phyloP scores from a whole-genome alignment of 1,140 invertebrate species.

The Drosophila pallidifrons region DNA sequence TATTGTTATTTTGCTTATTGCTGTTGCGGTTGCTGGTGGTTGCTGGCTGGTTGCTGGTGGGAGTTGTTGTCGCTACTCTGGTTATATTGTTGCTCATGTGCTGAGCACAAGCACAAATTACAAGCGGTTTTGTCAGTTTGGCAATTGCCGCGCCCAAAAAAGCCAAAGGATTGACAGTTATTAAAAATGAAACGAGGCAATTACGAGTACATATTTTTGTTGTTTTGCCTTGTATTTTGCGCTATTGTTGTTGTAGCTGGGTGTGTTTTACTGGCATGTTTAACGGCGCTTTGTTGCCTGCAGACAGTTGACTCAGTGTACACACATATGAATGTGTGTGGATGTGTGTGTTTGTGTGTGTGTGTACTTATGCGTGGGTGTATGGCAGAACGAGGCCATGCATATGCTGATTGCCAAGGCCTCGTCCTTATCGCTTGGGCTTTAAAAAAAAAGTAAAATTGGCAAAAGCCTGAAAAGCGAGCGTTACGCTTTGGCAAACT shows the following conservation, averaged over 20 bases:
- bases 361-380: slow-evolving; percentile 9
- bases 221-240: slow-evolving; percentile 9
- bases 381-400: slow-evolving; percentile 38
- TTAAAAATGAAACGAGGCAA: slow-evolving; percentile 82
- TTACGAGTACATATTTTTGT: slow-evolving; percentile 70
- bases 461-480: slow-evolving; percentile 51
- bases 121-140: slow-evolving; percentile 66
- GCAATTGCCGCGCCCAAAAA: slow-evolving; percentile 71
- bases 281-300: slow-evolving; percentile 65
- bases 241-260: slow-evolving; percentile 21
- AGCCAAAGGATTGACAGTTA: slow-evolving; percentile 80
- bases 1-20: slow-evolving; percentile 23
- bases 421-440: slow-evolving; percentile 53
- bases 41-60: not conserved
- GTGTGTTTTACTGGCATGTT: slow-evolving; percentile 76
- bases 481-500: slow-evolving; percentile 42
- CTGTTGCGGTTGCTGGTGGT: slow-evolving; percentile 46
- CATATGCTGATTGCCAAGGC: slow-evolving; percentile 75
- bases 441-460: slow-evolving; percentile 45
- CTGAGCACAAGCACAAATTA: slow-evolving; percentile 56
- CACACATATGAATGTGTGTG: not conserved
- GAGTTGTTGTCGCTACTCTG: slow-evolving; percentile 47
- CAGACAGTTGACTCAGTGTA: slow-evolving; percentile 8
- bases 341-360: slow-evolving; percentile 27
- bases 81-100: slow-evolving; percentile 60